Evolutionary conservation across 2,797 vertebrate genomes (phyloP).

Genomic region (Danionella dracula): DNA sequence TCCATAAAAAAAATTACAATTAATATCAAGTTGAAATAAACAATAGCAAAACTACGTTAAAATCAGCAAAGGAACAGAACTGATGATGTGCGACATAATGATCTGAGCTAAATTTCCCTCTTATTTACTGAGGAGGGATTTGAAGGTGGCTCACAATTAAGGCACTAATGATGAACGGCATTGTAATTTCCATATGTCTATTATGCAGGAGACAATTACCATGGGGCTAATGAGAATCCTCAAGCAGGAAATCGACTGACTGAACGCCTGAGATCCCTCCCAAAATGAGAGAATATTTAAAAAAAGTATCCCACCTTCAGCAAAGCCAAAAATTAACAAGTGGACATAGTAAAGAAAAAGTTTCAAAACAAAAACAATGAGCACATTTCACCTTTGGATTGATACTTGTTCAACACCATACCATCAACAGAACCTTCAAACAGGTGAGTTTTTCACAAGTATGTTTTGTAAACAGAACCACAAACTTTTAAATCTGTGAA

Average conservation of each 20-base stretch:
- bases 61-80: neutral
- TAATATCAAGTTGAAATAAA: too few relatives aligned
- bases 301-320: constrained; percentile 39
- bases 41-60: neutral
- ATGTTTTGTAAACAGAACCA: neutral
- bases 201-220: constrained; percentile 68
- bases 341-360: neutral
- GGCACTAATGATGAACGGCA: constrained; percentile 75
- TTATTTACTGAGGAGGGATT: constrained; percentile 57
- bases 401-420: neutral
- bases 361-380: too few relatives aligned
- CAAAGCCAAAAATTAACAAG: neutral
- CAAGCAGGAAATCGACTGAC: constrained; percentile 53
- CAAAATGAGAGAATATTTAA: constrained; percentile 29
- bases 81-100: neutral
- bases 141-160: constrained; percentile 64
- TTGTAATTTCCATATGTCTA: constrained; percentile 74
- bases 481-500: neutral
- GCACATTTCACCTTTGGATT: too few relatives aligned
- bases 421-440: neutral
- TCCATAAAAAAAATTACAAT: too few relatives aligned
- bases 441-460: neutral
- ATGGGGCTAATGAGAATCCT: constrained; percentile 65
- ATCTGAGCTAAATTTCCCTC: constrained; percentile 28
- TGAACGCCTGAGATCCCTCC: constrained; percentile 55